Conservation (phyloP, 2,113 vertebrate species). For the Mormoops blainvillei region DNA sequence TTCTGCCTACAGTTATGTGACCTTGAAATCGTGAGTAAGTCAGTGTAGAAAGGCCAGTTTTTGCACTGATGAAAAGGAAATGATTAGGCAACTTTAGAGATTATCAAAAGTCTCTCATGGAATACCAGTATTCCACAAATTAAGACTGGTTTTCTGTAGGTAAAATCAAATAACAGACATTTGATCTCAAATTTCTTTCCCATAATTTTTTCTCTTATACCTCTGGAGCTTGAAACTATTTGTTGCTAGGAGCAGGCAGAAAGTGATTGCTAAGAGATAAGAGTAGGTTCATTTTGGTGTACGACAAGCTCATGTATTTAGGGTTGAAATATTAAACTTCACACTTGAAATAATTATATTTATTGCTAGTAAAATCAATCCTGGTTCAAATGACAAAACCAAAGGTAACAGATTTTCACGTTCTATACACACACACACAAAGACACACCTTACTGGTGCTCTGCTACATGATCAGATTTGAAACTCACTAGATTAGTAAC, state of each 20-base stretch:
- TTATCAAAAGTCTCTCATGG: conserved; percentile 6
- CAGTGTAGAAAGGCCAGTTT: neutral
- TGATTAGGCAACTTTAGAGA: neutral
- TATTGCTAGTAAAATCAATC: conserved; percentile 21
- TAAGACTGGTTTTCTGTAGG: conserved; percentile 31
- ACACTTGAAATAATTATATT: neutral
- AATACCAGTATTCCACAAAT: conserved; percentile 15
- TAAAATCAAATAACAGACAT: conserved; percentile 36
- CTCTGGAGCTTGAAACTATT: neutral
- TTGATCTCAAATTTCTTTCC: neutral
- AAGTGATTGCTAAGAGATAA: conserved; percentile 1
- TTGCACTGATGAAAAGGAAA: neutral
- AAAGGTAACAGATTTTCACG: neutral
- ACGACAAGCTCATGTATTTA: neutral
- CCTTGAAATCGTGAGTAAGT: neutral
- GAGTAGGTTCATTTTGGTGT: neutral
- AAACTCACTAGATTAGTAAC: neutral
- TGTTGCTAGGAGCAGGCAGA: neutral
- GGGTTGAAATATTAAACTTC: conserved; percentile 6
- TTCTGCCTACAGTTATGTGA: neutral
- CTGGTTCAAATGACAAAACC: conserved; percentile 16
- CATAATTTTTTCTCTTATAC: neutral
- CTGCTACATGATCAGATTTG: neutral
- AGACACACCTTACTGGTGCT: neutral
- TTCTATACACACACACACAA: neutral